Evolutionary conservation across 2,113 vertebrate genomes (phyloP), one percentile per base, ranked within the genome.

Genomic region (Agapornis roseicollis): DNA sequence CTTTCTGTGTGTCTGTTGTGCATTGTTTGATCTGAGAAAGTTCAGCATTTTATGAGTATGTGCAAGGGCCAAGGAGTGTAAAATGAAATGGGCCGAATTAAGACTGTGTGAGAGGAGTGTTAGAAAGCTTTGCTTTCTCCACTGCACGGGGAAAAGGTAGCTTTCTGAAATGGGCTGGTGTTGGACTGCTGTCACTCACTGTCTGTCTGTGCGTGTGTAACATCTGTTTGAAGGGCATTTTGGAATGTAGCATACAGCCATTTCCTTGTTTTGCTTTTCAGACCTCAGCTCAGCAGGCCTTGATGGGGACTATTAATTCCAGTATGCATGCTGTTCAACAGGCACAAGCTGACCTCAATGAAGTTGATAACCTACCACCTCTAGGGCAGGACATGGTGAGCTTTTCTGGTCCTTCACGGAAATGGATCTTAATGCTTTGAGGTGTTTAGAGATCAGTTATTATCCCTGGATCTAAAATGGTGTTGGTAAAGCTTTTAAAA

Each of bases 271-370:
- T 63, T 90, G 31, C 85, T 68, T 93, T 91, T 60, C 98, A 99
- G 99, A 99, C 99, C 65, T 98, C 99, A 8, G 99, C 99, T 65
- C 99, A 99, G 98, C 99, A 99, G 96, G 99, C 99, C 44, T 97
- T 99, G 65, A 99, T 99, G 99, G 99, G 99, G 8, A 99, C 99
- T 80, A 99, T 99, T 96, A 99, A 99, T 96, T 99, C 98, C 60
- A 99, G 99, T 71, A 99, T 99, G 99, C 99, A 99, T 1, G 99
- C 99, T 0, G 99, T 99, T 29, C 99, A 99, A 86, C 99, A 99
- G 96, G 99, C 99, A 15, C 99, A 99, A 88, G 95, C 98, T 0
- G 99, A 99, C 96, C 98, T 99, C 85, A 98, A 98, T 23, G 98
- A 99, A 77, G 98, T 99, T 10, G 99, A 99, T 94, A 98, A 98